Base-by-base conservation (phyloP, 2,113 vertebrate species). In the Ciconia maguari region DNA sequence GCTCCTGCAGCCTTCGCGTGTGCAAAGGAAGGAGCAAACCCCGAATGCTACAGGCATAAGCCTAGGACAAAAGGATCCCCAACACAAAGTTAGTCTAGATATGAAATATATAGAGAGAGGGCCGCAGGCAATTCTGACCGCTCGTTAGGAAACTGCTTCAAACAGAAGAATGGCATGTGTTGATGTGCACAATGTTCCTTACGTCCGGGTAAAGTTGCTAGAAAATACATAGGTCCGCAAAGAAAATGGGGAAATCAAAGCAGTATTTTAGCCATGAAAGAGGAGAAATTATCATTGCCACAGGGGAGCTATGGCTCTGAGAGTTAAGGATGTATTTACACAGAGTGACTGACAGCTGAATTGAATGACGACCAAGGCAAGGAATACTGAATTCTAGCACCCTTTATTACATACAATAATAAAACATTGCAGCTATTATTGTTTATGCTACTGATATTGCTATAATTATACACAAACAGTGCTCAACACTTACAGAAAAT, bases 1-100 rank as follows among this genome's bases (percentile, higher is more conserved):
- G 13, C n/a, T 76, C 20, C 42, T 1, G 5, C 38, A 5, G 36
- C 60, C 41, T 18, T 17, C 60, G 1, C 54, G 0, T 0, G 21
- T 4, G 32, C 16, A 18, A 17, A 10, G 15, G 3, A 29, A n/a
- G 41, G 36, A 61, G 66, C 46, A n/a, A 61, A 62, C 16, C 13
- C 18, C 29, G 7, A 17, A 4, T 1, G 49, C 2, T 26, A 8
- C 46, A 12, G 25, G 18, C 29, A 1, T 10, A 21, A 90, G 11
- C 16, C 24, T 9, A 9, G 16, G 34, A 27, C 49, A 49, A 41
- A 52, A 36, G 16, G 16, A 66, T 34, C 12, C 13, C 6, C 26
- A 1, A 1, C 7, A 2, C 2, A 41, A 84, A 10, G 24, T 7
- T 44, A 10, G 3, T 21, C 16, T 42, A 10, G 10, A 6, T 46